phyloP scores from a whole-genome alignment of 2,797 vertebrate species.

The Sebastes diaconus region DNA sequence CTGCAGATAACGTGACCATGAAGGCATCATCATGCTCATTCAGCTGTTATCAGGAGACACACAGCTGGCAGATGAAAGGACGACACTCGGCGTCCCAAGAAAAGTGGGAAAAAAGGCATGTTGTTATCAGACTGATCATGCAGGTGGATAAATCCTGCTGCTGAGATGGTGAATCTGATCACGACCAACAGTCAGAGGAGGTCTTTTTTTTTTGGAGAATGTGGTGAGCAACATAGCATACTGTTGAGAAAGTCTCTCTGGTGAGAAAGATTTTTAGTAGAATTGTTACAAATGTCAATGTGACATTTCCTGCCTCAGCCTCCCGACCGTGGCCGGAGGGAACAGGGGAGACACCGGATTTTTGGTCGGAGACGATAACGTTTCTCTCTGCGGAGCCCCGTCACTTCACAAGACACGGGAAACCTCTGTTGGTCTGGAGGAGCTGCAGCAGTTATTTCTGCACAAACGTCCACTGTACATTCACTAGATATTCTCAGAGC shows the following conservation, averaged over 20 bases:
- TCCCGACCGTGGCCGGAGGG: too few species aligned
- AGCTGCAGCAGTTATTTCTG: too few species aligned
- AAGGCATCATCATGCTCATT: constrained; percentile 1
- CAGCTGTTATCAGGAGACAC: constrained; percentile 8
- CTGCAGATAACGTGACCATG: not conserved
- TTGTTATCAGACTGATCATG: not conserved
- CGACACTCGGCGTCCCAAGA: not conserved
- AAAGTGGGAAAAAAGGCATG: too few species aligned
- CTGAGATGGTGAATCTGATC: not conserved
- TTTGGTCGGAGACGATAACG: too few species aligned
- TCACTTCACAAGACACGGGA: too few species aligned
- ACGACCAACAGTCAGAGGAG: not conserved
- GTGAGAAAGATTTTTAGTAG: not conserved
- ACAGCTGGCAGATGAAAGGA: constrained; percentile 34
- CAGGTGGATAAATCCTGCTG: not conserved
- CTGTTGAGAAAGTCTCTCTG: not conserved
- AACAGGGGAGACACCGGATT: too few species aligned
- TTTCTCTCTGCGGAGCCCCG: too few species aligned
- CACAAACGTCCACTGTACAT: too few species aligned
- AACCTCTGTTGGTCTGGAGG: too few species aligned
- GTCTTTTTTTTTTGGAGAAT: not conserved
- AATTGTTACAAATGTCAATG: not conserved
- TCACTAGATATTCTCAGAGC: too few species aligned
- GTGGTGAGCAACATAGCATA: not conserved
- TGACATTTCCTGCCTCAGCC: too few species aligned